Base-by-base conservation (phyloP, 2,113 vertebrate genomes). In the Micromys minutus region DNA sequence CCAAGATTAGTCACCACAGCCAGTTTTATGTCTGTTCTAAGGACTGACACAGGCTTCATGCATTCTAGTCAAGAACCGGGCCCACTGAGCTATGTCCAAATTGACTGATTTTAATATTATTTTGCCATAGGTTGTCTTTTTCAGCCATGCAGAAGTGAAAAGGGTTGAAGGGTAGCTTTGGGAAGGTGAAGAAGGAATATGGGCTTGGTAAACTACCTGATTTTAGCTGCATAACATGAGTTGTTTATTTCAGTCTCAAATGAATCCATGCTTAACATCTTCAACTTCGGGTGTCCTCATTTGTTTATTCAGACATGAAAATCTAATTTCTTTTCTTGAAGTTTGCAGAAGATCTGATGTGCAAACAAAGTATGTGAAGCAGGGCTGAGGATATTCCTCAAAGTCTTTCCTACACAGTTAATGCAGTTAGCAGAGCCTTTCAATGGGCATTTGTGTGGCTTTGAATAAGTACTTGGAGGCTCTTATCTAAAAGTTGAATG, bases 51-150 rank as follows among this genome's bases (percentile, higher is more conserved):
- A 24, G 50, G n/a, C 26, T 88, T 57, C 24, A 22, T 29, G 26
- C 69, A 59, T 22, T 26, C 26, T 57, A 57, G 8, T 50, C 50
- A 57, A 57, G 22, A n/a, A 31, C n/a, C 29, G 0, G 16, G 3
- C 24, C 36, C 55, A 55, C 65, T 55, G 65, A 55, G 36, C 7
- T n/a, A 19, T 29, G 12, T n/a, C 13, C 8, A 0, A 2, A 45
- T 13, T 72, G 31, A 10, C 17, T 50, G 29, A 55, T 86, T 93
- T 69, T 91, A 36, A 55, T 80, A 26, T 76, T 96, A 21, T 88
- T 97, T 45, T 74, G 45, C 87, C 17, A 65, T 5, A 67, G 8
- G 67, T 89, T n/a, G 76, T 45, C 79, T 72, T 87, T 96, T 79
- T 94, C 5, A 26, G 1, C n/a, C 65, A n/a, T 24, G 59, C 59